Base-by-base conservation (phyloP, 2,113 vertebrate genomes). In the Pseudolaguvia tuberculata region DNA sequence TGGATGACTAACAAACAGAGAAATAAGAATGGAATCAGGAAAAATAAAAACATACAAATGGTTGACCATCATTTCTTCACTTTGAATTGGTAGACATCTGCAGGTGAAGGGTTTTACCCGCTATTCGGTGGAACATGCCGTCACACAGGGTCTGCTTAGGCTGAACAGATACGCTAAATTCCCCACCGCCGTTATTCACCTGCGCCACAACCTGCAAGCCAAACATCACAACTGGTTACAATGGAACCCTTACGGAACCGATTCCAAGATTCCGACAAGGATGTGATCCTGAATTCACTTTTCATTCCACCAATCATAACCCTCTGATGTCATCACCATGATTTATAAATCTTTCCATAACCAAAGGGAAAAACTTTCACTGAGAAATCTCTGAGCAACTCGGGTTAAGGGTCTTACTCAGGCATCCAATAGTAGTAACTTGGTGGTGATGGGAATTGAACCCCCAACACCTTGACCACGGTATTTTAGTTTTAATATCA, bases 91-190 rank as follows among this genome's bases (percentile, higher is more conserved):
- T 23, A 45, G 12, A 23, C 17, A 39, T 14, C 1, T 12, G 5
- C 12, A 27, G 48, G 18, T 45, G 17, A 21, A 2, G 27, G 10
- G 6, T 17, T 75, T 80, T 92, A 97, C 96, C 95, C 92, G 92
- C 86, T 73, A 98, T 86, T 1, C 90, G 90, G 77, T 98, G 95
- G 90, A 94, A 96, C 52, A 80, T 83, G n/a, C 94, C 95, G n/a
- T 94, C 90, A 85, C 93, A 93, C 47, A 98, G 85, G 73, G 91
- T 84, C 18, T 81, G 83, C 79, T 90, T 86, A 2, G 93, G 93
- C 56, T 83, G 88, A 70, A 98, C 86, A 0, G 93, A 93, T 45
- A 87, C 90, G 52, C 80, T 86, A 76, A 93, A 93, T 42, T 88
- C 84, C 23, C 92, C 92, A 50, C 86, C 87, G 51, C 89, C 93